These are phyloP conservation scores for Tiliacea aurago DNA, from an alignment of 2,888 invertebrate genomes.

Conservation along the genomic window DNA sequence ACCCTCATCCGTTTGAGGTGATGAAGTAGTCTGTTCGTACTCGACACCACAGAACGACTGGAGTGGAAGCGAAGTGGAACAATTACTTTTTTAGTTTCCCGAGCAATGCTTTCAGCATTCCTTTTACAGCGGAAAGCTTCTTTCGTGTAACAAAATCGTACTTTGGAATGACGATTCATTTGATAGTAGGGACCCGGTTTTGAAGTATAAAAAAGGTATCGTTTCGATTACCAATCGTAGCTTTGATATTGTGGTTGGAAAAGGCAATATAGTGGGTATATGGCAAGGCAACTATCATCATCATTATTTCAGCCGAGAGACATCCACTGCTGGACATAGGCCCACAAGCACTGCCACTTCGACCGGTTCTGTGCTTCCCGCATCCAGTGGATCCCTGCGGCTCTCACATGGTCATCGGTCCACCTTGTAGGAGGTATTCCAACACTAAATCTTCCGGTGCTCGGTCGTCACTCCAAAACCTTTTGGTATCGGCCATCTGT, in stretches of 20 bases:
- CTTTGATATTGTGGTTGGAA: not conserved
- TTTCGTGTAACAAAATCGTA: conserved; percentile 28
- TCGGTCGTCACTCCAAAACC: too few species aligned
- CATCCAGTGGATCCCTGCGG: too few species aligned
- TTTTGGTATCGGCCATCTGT: too few species aligned
- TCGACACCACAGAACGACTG: conserved; percentile 40
- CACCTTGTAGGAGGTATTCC: too few species aligned
- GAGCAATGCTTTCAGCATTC: conserved; percentile 41
- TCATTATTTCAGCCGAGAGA: too few species aligned
- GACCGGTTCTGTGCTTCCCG: too few species aligned
- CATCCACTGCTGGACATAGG: too few species aligned
- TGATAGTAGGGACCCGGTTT: conserved; percentile 6
- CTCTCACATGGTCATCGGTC: too few species aligned
- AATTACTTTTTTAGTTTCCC: conserved; percentile 52
- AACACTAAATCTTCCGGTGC: too few species aligned
- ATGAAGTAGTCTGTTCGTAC: conserved; percentile 42
- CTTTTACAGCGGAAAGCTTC: conserved; percentile 22
- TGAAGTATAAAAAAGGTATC: not conserved
- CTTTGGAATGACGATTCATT: conserved; percentile 20
- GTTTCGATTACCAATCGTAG: conserved; percentile 2
- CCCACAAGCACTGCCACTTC: too few species aligned
- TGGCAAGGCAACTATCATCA: too few species aligned
- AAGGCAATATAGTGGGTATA: not conserved
- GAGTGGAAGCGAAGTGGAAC: conserved; percentile 37
- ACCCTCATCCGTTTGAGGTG: conserved; percentile 26